phyloP scores from a whole-genome alignment of 1,140 invertebrate species.

The Olivierus martensii region DNA sequence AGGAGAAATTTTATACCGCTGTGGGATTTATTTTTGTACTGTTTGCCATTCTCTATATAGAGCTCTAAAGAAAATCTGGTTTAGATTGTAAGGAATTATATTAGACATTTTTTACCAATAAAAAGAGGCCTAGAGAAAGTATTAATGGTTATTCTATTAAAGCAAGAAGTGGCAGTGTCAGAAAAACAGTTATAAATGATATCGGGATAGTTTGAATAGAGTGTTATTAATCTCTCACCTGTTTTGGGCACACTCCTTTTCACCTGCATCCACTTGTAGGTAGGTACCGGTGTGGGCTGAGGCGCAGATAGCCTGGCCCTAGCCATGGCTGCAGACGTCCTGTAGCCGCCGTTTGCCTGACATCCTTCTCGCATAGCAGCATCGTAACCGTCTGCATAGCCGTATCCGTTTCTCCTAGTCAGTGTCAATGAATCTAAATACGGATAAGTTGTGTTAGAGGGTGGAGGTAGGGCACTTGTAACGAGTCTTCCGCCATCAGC shows the following conservation, averaged over 20 bases:
- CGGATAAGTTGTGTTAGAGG: conserved; percentile 2
- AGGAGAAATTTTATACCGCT: too few species aligned
- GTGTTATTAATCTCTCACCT: conserved; percentile 42
- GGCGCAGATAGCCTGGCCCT: conserved; percentile 3
- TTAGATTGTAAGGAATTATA: too few species aligned
- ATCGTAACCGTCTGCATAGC: neutral
- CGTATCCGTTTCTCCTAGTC: conserved; percentile 9
- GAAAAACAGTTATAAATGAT: too few species aligned
- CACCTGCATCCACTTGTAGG: conserved; percentile 94
- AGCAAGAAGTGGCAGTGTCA: too few species aligned
- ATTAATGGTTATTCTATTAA: too few species aligned
- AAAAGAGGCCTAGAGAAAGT: too few species aligned
- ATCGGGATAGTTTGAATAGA: too few species aligned
- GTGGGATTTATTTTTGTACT: too few species aligned
- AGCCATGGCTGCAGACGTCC: conserved; percentile 2
- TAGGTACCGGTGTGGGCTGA: conserved; percentile 27
- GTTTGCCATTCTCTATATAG: too few species aligned
- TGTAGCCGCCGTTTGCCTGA: conserved; percentile 11
- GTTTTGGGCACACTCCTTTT: conserved; percentile 89
- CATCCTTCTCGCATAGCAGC: conserved; percentile 10
- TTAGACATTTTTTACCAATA: too few species aligned
- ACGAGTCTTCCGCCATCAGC: conserved; percentile 9
- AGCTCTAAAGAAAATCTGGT: too few species aligned
- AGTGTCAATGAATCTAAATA: conserved; percentile 12
- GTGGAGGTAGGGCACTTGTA: neutral